phyloP scores from a whole-genome alignment of 2,113 vertebrate genomes.

The Coptodon rendalli region DNA sequence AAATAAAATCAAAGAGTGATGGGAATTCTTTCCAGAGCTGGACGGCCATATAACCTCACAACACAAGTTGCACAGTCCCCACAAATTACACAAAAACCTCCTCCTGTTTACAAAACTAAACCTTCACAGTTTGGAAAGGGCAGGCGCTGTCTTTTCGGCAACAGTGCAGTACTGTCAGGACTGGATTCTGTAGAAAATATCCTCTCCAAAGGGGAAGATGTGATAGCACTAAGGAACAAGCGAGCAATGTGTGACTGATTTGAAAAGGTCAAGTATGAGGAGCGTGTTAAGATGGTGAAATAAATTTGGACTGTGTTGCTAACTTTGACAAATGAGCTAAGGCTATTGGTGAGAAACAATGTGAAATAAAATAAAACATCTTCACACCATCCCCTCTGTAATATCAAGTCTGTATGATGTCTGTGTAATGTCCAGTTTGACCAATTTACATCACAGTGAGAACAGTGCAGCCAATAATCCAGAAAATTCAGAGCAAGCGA shows the following conservation, averaged over 20 bases:
- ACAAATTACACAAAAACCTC: background rate
- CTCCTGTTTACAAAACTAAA: background rate
- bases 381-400: background rate
- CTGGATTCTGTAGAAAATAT: background rate
- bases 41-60: accelerated
- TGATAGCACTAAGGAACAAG: background rate
- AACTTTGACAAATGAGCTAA: background rate
- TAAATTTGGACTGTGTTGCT: background rate
- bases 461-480: background rate
- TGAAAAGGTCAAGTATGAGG: background rate
- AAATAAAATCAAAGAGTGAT: background rate
- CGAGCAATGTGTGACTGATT: background rate
- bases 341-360: background rate
- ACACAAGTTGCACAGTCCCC: accelerated
- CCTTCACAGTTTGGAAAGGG: background rate
- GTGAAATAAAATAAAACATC: background rate
- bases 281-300: background rate
- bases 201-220: background rate
- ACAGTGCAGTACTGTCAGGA: background rate
- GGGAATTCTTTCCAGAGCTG: background rate
- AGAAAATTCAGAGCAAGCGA: background rate
- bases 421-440: background rate
- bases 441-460: background rate
- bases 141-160: background rate
- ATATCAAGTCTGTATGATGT: background rate